Conservation (phyloP, 2,888 invertebrate species). For the Drosophila bunnanda region DNA sequence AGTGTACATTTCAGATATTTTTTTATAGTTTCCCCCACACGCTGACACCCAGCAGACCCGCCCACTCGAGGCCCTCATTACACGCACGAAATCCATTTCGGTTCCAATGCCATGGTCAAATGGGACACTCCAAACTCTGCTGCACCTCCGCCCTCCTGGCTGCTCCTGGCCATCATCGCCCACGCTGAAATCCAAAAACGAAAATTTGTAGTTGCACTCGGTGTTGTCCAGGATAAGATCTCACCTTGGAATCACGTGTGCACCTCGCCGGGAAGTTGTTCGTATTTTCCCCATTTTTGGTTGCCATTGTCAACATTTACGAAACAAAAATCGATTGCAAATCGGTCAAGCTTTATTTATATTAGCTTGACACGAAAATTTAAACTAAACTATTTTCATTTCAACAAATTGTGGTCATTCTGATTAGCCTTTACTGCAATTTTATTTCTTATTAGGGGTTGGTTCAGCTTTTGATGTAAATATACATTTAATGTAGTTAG, state of each 20-base stretch:
- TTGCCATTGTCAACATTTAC: conserved; percentile 50
- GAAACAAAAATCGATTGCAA: conserved; percentile 57
- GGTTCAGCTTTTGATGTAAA: neutral
- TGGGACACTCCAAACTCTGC: conserved; percentile 17
- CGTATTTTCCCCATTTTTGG: conserved; percentile 25
- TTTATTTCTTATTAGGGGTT: neutral
- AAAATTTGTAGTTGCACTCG: conserved; percentile 53
- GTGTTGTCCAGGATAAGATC: conserved; percentile 58
- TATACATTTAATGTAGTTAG: neutral
- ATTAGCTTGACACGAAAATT: conserved; percentile 24
- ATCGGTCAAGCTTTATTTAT: conserved; percentile 31
- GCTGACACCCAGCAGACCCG: conserved; percentile 19
- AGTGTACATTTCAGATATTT: conserved; percentile 26
- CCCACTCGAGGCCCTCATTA: conserved; percentile 51
- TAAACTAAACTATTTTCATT: conserved; percentile 5
- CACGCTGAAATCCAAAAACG: conserved; percentile 41
- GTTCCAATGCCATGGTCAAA: conserved; percentile 68
- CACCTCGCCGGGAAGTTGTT: conserved; percentile 24
- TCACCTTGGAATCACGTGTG: conserved; percentile 50
- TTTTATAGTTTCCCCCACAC: conserved; percentile 32
- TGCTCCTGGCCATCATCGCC: conserved; percentile 19
- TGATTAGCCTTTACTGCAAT: neutral
- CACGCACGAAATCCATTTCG: conserved; percentile 55
- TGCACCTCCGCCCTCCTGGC: conserved; percentile 2
- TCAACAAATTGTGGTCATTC: conserved; percentile 7